Base-by-base conservation (phyloP, 1,140 invertebrate species). In the Pogonomyrmex barbatus region DNA sequence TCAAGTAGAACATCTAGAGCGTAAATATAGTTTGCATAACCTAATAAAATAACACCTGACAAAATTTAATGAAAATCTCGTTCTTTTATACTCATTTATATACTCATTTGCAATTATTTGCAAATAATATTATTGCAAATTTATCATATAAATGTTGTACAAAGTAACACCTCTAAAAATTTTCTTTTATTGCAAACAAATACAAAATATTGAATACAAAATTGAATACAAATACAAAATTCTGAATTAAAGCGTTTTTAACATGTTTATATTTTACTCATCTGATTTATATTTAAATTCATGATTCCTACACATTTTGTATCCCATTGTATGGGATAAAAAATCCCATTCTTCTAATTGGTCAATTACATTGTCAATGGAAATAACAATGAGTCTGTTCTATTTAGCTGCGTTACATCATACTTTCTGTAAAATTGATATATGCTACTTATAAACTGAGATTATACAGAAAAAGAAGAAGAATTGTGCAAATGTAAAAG, bases 1-100 rank as follows among this genome's bases (percentile, higher is more conserved):
- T 63, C 58, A 78, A 65, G 42, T 39, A 65, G 76, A 81, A 81
- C 47, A 39, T 70, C 58, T 6, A 30, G 4, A 52, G 30, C 24
- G 30, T 70, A 56, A 56, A 81, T 10, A 30, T 5, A 14, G 14
- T 42, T 2, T 54, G 9, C 42, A 33, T 4, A 36, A 2, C 10
- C 6, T 24, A 0, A 24, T 24, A 24, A 24, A 76, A 42, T 76
- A 75, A 60, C 14, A 50, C 30, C 12, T 9, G 4, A 50, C 39
- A 78, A 50, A 63, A 78, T 39, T 33, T 39, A 78, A n/a, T 39
- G 14, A 39, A 62, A 3, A 65, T 39, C 17, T 63, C 3, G 30
- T 52, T 65, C 1, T 50, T 56, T 42, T 8, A 39, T 12, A 39
- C 24, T 39, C 2, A 9, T 24, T 24, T 24, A 0, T 8, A 39